A percentile compares a stretch with the other conserved stretches of the same genome.
phyloP scores from a whole-genome alignment of 2,888 invertebrate genomes.

The Microdon myrmicae region DNA sequence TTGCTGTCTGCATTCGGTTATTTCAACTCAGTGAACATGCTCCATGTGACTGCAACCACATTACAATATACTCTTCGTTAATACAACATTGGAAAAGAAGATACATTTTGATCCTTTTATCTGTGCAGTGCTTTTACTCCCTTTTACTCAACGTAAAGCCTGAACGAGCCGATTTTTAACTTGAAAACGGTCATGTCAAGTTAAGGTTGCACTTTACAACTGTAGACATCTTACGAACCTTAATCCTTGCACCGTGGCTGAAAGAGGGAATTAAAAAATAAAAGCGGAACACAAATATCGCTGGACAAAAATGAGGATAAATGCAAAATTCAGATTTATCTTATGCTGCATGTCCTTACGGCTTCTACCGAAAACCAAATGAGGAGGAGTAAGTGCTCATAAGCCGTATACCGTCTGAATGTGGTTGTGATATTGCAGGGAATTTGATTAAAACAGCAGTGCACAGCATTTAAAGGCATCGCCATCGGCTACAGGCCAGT shows the following conservation, averaged over 20 bases:
- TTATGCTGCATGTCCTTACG: slow-evolving; percentile 24
- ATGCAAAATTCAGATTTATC: slow-evolving; percentile 17
- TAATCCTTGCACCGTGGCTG: background rate
- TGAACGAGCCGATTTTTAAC: no score
- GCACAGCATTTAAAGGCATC: slow-evolving; percentile 42
- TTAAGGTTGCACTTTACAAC: no score
- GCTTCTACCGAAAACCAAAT: background rate
- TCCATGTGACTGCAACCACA: slow-evolving; percentile 1
- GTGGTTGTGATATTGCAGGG: slow-evolving; percentile 25
- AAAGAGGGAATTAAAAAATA: background rate
- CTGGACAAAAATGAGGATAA: slow-evolving; percentile 33
- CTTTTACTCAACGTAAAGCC: no score
- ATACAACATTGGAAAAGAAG: no score
- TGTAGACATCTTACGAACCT: no score
- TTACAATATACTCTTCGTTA: slow-evolving; percentile 16
- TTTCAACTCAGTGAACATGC: slow-evolving; percentile 30
- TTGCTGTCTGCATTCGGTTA: slow-evolving; percentile 41
- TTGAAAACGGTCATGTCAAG: no score
- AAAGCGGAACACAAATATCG: slow-evolving; percentile 11
- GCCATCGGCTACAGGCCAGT: slow-evolving; percentile 12
- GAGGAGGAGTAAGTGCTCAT: slow-evolving; percentile 11
- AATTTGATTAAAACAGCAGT: slow-evolving; percentile 52
- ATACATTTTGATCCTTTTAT: no score
- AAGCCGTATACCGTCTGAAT: slow-evolving; percentile 8
- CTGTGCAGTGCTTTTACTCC: no score